Evolutionary conservation across 2,113 vertebrate species (phyloP).

Genomic region (Saimiri boliviensis): DNA sequence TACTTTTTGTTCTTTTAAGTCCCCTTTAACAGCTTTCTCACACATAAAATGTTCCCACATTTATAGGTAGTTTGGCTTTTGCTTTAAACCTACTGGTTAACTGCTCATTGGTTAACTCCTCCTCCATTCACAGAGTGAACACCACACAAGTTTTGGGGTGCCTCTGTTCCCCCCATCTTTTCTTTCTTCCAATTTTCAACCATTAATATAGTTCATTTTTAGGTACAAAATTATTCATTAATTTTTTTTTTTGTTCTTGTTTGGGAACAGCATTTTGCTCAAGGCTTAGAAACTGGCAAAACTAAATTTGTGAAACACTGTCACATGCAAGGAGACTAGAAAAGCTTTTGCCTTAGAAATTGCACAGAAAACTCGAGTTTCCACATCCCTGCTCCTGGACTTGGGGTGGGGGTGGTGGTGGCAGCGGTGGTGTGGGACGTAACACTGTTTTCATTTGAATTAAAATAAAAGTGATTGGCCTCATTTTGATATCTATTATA

Average conservation of each 20-base stretch:
- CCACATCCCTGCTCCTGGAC: neutral
- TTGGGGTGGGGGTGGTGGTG: neutral
- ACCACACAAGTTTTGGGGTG: neutral
- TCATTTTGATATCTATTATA: neutral
- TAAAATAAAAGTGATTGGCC: neutral
- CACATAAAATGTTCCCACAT: conserved; percentile 80
- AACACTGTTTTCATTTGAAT: neutral
- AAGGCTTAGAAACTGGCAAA: conserved; percentile 48
- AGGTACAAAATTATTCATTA: conserved; percentile 35
- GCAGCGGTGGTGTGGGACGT: neutral
- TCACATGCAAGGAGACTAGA: neutral
- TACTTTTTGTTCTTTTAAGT: conserved; percentile 85
- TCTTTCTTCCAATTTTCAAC: neutral
- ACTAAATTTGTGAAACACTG: neutral
- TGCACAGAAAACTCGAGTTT: conserved; percentile 23
- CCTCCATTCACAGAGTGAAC: conserved; percentile 42
- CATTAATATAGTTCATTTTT: conserved; percentile 38
- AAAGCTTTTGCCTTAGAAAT: neutral
- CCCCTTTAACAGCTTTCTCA: conserved; percentile 82
- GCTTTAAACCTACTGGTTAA: conserved; percentile 61
- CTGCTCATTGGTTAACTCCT: conserved; percentile 65
- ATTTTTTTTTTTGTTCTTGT: neutral
- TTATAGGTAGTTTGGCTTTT: conserved; percentile 78
- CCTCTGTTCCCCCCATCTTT: neutral
- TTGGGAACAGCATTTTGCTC: conserved; percentile 23